phyloP scores from a whole-genome alignment of 2,113 vertebrate species.

The Marmota monax region DNA sequence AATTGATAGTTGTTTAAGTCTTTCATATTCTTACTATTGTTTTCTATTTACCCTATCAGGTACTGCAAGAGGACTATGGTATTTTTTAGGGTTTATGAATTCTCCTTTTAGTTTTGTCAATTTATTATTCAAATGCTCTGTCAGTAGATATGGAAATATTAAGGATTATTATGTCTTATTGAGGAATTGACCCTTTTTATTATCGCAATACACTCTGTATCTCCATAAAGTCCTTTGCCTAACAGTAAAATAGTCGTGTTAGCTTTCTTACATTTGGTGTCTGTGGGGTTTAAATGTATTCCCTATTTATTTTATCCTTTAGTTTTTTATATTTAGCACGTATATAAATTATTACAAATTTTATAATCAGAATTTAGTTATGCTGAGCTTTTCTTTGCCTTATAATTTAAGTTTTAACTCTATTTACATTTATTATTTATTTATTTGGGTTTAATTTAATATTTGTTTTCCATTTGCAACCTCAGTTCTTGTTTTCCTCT shows the following conservation, averaged over 20 bases:
- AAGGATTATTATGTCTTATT: not conserved
- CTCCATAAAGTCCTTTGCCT: not conserved
- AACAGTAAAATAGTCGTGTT: not conserved
- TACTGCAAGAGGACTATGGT: not conserved
- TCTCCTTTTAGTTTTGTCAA: not conserved
- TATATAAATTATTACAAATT: not conserved
- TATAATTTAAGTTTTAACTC: not conserved
- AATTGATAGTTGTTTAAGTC: not conserved
- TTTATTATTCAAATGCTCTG: not conserved
- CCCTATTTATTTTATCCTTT: not conserved
- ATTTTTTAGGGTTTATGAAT: not conserved
- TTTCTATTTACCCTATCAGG: not conserved
- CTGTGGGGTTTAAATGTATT: not conserved
- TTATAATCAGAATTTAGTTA: not conserved
- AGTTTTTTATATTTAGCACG: not conserved
- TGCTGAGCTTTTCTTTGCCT: not conserved
- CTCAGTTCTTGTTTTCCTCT: not conserved
- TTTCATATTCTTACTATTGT: not conserved
- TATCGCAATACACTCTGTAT: not conserved
- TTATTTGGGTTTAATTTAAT: not conserved
- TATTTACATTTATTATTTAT: slow-evolving; percentile 22
- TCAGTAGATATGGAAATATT: not conserved
- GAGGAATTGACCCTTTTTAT: not conserved
- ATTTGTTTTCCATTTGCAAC: not conserved
- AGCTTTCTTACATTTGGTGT: not conserved